Percentiles rank a stretch among this genome's conserved stretches.
Conservation (phyloP, 2,113 vertebrate genomes). For the Erythrolamprus reginae region DNA sequence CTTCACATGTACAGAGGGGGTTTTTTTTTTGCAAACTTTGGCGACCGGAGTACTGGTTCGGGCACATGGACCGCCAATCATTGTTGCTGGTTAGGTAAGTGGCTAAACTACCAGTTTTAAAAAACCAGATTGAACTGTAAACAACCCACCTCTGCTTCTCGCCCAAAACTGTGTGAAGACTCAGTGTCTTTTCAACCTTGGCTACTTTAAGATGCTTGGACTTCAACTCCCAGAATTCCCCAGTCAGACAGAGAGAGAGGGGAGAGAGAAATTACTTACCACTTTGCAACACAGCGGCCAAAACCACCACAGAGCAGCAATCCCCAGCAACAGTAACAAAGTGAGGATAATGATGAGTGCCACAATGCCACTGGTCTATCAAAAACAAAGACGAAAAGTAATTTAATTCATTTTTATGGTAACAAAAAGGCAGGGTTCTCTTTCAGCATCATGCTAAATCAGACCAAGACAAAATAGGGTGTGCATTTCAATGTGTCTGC, state of each 20-base stretch:
- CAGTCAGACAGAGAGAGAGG: not conserved
- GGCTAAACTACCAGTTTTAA: too few species aligned
- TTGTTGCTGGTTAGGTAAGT: too few species aligned
- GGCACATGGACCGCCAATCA: too few species aligned
- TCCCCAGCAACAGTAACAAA: slow-evolving; percentile 72
- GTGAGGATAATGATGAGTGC: slow-evolving; percentile 82
- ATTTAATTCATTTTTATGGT: not conserved
- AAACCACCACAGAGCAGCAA: slow-evolving; percentile 93
- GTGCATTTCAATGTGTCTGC: not conserved
- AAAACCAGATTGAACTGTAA: too few species aligned
- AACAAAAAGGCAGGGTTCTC: not conserved
- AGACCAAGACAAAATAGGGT: not conserved
- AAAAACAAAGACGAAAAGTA: slow-evolving; percentile 5
- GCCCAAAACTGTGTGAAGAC: not conserved
- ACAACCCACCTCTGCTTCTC: too few species aligned
- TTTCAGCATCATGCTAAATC: not conserved
- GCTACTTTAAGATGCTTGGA: not conserved
- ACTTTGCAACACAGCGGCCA: slow-evolving; percentile 96
- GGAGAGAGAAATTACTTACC: slow-evolving; percentile 71
- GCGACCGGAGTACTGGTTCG: too few species aligned
- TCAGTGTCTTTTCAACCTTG: not conserved
- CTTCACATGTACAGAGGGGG: too few species aligned
- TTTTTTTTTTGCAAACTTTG: too few species aligned
- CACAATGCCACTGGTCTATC: slow-evolving; percentile 73
- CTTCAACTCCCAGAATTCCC: not conserved